Base-by-base conservation (phyloP, 2,797 vertebrate genomes). In the Protonibea diacanthus region DNA sequence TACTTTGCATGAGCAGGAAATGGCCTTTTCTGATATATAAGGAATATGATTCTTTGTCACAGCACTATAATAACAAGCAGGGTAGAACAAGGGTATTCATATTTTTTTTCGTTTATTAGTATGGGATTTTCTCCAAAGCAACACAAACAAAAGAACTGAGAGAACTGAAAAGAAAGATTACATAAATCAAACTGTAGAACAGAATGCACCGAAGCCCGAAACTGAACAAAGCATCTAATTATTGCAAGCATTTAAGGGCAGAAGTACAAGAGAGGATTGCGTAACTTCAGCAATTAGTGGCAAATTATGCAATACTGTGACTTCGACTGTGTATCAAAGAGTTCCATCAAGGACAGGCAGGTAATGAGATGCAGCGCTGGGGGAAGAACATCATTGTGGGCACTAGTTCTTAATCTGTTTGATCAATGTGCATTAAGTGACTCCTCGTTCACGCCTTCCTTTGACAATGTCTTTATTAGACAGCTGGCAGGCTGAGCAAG, bases 361-460 rank as follows among this genome's bases (percentile, higher is more conserved):
- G 74, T 90, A 88, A 92, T 89, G 81, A 90, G 68, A 92, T 83
- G 74, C 71, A 78, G 66, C 58, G n/a, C 21, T 14, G 29, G 70
- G 83, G 59, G 71, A 61, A 76, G 68, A 72, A 71, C 86, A 88
- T 88, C 86, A 86, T 78, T 84, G 80, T 74, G 80, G 87, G 76
- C 78, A 73, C 78, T 86, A 79, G 88, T 84, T 75, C 85, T 86
- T 89, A 86, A 93, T 91, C 87, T 80, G 79, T 88, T 83, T 86
- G 88, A 93, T 88, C 85, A 83, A 78, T 86, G 82, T 79, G 78
- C 74, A 76, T 74, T 87, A 86, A 84, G 83, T 82, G 84, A 86
- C 80, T 84, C 62, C 21, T 64, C 58, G 29, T 87, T 74, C 83
- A 65, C 73, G 67, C 71, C 78, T 74, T 74, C 55, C 44, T 83